Evolutionary conservation across 2,797 vertebrate genomes (phyloP).

Genomic region (Echeneis naucrates): DNA sequence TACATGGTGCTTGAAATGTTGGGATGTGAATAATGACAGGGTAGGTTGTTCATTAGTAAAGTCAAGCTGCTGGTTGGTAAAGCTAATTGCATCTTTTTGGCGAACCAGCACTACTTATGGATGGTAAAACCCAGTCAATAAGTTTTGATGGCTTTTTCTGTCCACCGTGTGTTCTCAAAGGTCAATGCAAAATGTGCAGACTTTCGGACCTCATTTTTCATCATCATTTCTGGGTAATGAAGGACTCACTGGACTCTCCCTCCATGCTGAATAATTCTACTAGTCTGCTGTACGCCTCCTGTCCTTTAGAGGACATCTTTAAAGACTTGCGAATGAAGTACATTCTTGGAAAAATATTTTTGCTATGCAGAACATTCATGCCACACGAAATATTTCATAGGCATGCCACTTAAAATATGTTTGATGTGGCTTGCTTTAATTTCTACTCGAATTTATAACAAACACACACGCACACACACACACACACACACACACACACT

Average conservation of each 20-base stretch:
- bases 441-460: slow-evolving; percentile 36
- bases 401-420: slow-evolving; percentile 56
- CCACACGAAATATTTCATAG: slow-evolving; percentile 39
- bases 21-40: too few relatives aligned
- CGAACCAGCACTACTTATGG: too few relatives aligned
- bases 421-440: slow-evolving; percentile 58
- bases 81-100: too few relatives aligned
- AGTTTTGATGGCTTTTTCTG: too few relatives aligned
- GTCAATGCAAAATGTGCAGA: neutral
- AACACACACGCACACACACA: neutral
- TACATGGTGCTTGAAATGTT: too few relatives aligned
- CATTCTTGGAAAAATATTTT: slow-evolving; percentile 35
- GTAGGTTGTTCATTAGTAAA: too few relatives aligned
- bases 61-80: too few relatives aligned
- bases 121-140: too few relatives aligned
- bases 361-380: slow-evolving; percentile 24
- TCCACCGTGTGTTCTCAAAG: too few relatives aligned
- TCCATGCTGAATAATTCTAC: slow-evolving; percentile 9
- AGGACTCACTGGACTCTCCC: neutral
- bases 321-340: slow-evolving; percentile 62
- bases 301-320: slow-evolving; percentile 50
- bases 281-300: slow-evolving; percentile 26
- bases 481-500: neutral
- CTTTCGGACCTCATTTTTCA: slow-evolving; percentile 2
- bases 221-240: slow-evolving; percentile 11